Base-by-base conservation (phyloP, 2,113 vertebrate species). In the Ibidorhyncha struthersii region DNA sequence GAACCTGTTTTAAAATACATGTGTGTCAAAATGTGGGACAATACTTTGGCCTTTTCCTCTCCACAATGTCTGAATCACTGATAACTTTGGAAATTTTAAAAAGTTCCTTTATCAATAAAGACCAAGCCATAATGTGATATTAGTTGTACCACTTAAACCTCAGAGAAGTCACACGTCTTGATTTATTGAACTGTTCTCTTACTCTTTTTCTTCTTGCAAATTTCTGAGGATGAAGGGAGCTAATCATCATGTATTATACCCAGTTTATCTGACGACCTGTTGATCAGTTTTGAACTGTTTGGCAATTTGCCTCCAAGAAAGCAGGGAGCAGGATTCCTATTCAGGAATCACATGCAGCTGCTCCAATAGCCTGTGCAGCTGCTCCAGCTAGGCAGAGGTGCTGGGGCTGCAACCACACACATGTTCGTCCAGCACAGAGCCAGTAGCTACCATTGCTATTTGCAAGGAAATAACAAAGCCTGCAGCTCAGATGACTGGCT, bases 341-440 rank as follows among this genome's bases (percentile, higher is more conserved):
- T 32, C 29, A 58, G 41, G 56, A 78, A 32, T 45, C 1, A 4
- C 2, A 14, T 23, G 36, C 50, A 76, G 32, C 69, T 61, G 30
- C 14, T 80, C 32, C 58, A 56, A 12, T 6, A 56, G 38, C 9
- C 25, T 63, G 25, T 17, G 50, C 22, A 71, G 45, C 50, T 62
- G 50, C 49, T 82, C 3, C 49, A 76, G 41, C 8, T 11, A 49
- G n/a, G n/a, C n/a, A 85, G 74, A 45, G 26, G 12, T 62, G n/a
- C 65, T 20, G 25, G 73, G 38, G 56, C 65, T 70, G 55, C 47
- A 40, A 38, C 40, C 0, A 2, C 36, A 47, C 2, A 5, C 12
- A 0, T 1, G 5, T 14, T 6, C 4, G 0, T 5, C 4, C 38
- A 59, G 56, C 52, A 29, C 4, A 32, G 17, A 71, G 26, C 9